Conservation (phyloP, 1,140 invertebrate species). For the Neotoxoptera formosana region DNA sequence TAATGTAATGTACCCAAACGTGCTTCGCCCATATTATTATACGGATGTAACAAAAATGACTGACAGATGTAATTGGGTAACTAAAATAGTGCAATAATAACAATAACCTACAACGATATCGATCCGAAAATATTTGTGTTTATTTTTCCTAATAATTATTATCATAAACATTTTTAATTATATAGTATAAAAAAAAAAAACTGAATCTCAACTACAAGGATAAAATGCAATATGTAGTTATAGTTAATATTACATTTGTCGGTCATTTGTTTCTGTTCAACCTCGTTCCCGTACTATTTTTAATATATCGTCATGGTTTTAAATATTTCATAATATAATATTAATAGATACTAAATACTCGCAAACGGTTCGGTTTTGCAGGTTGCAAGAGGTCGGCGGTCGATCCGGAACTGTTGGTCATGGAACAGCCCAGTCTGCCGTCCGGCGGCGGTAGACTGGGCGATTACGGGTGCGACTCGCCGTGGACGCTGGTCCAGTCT, state of each 20-base stretch:
- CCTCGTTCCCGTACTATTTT: neutral
- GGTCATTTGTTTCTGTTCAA: neutral
- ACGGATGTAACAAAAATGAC: neutral
- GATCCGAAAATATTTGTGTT: neutral
- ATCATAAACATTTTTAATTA: neutral
- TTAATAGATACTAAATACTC: neutral
- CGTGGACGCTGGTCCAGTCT: constrained; percentile 83
- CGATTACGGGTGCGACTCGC: constrained; percentile 87
- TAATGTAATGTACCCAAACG: no score
- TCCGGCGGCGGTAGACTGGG: constrained; percentile 73
- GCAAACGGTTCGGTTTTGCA: neutral
- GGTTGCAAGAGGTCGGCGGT: constrained; percentile 23
- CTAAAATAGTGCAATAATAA: no score
- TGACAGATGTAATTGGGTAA: neutral
- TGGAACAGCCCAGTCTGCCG: constrained; percentile 63
- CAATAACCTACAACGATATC: neutral
- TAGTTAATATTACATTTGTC: neutral
- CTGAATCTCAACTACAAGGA: no score
- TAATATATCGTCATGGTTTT: neutral
- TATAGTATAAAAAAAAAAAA: no score
- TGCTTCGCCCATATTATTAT: no score
- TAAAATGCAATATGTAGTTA: neutral
- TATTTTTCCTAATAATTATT: neutral
- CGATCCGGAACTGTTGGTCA: neutral
- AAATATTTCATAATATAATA: neutral